These are phyloP conservation scores for Lutraria rhynchaena DNA, from an alignment of 1,140 invertebrate species.

Conservation along the genomic window DNA sequence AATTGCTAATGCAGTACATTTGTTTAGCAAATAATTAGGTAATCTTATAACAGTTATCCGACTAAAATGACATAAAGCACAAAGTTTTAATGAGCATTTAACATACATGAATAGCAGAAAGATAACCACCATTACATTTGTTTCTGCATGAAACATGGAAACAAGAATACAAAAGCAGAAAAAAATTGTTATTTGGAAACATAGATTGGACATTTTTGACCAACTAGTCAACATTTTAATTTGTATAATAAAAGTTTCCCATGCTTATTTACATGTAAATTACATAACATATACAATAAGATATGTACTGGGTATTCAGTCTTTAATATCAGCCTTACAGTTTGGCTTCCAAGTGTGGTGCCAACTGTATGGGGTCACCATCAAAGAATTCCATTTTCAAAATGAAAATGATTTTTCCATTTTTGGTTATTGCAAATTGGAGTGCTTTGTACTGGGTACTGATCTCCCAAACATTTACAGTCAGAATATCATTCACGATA, in stretches of 20 bases:
- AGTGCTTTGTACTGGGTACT: background rate
- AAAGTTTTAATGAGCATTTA: no score
- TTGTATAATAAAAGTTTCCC: background rate
- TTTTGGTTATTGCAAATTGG: background rate
- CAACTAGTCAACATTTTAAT: background rate
- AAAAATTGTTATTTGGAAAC: no score
- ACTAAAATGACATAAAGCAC: no score
- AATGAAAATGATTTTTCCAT: slow-evolving; percentile 18
- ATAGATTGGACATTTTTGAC: background rate
- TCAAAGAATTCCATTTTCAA: slow-evolving; percentile 23
- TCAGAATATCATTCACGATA: slow-evolving; percentile 1
- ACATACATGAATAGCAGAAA: no score
- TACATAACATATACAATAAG: background rate
- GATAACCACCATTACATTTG: no score
- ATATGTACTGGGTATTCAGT: no score
- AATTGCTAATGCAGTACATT: no score
- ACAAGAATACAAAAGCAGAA: no score
- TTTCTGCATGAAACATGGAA: no score
- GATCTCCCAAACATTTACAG: slow-evolving; percentile 9
- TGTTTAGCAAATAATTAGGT: no score
- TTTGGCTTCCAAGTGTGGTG: background rate
- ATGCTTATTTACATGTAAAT: background rate
- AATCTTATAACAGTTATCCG: no score
- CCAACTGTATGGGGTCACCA: background rate
- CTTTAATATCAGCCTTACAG: background rate